A percentile compares a stretch with the other conserved stretches of the same genome.
Conservation (phyloP, 2,888 invertebrate species). For the Galeopsomyia nigrocyanea region DNA sequence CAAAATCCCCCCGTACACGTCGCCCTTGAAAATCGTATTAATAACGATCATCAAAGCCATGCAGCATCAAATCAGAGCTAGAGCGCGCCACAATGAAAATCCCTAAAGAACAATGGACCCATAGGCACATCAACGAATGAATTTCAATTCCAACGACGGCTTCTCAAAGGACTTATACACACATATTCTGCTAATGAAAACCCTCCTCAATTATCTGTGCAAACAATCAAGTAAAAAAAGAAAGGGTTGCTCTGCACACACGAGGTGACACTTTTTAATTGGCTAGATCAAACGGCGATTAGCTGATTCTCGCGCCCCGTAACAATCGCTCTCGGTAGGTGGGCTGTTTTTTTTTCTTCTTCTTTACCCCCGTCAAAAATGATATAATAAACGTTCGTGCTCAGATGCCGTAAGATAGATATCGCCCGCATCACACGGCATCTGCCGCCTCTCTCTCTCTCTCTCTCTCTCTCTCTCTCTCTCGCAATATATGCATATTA, state of each 20-base stretch:
- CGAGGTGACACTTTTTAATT: constrained; percentile 49
- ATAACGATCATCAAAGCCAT: constrained; percentile 34
- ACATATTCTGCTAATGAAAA: constrained; percentile 45
- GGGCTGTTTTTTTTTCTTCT: constrained; percentile 8
- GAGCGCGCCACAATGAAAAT: constrained; percentile 19
- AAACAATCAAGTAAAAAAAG: constrained; percentile 36
- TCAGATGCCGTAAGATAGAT: constrained; percentile 61
- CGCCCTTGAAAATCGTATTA: constrained; percentile 22
- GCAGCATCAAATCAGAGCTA: not conserved
- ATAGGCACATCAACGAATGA: constrained; percentile 25
- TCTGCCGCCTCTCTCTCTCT: constrained; percentile 53
- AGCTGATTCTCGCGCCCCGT: constrained; percentile 18
- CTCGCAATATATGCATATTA: constrained; percentile 28
- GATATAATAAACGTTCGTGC: constrained; percentile 59
- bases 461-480: not conserved
- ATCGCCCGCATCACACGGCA: constrained; percentile 65
- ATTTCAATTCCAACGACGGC: constrained; percentile 36
- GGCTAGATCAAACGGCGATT: constrained; percentile 44
- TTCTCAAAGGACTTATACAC: constrained; percentile 37
- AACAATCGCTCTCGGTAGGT: constrained; percentile 63
- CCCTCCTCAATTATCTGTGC: constrained; percentile 42
- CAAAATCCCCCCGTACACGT: constrained; percentile 7
- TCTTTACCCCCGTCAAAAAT: constrained; percentile 51
- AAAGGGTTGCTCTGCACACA: not conserved
- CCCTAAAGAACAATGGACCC: constrained; percentile 5